Conservation (phyloP, 1,140 invertebrate genomes). For the Drosophila kanapiae region DNA sequence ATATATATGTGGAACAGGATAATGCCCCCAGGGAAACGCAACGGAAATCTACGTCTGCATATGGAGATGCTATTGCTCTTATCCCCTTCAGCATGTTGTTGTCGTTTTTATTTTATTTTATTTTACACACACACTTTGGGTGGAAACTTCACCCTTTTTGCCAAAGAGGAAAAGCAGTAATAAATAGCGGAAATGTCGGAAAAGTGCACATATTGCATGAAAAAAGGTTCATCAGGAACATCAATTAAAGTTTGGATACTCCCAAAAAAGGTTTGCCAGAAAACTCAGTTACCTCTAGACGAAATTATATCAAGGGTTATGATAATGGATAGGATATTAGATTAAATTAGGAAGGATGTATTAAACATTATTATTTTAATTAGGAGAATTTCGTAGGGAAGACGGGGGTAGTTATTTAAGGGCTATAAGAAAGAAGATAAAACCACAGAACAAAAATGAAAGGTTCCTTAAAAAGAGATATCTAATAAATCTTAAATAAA, state of each 20-base stretch:
- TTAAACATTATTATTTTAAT: not conserved
- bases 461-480: not conserved
- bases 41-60: conserved; percentile 66
- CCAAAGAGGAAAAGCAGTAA: conserved; percentile 22
- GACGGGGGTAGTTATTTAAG: not conserved
- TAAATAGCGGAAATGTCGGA: conserved; percentile 55
- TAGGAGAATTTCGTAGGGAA: not conserved
- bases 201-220: conserved; percentile 77
- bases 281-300: conserved; percentile 9
- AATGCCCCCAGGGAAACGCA: conserved; percentile 57
- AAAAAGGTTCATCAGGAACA: conserved; percentile 66
- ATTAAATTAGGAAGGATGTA: not conserved
- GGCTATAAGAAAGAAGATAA: not conserved
- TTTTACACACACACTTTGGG: conserved; percentile 40
- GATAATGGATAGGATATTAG: not conserved
- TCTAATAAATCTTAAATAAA: too few species aligned
- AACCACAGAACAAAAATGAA: not conserved
- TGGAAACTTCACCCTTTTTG: conserved; percentile 62
- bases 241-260: conserved; percentile 53
- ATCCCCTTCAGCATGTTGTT: conserved; percentile 20
- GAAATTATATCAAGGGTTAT: conserved; percentile 28
- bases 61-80: conserved; percentile 55
- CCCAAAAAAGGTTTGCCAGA: not conserved
- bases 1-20: conserved; percentile 17
- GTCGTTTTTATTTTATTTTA: conserved; percentile 20